Conservation (phyloP, 2,797 vertebrate species). For the Mormyrops boulengeri region DNA sequence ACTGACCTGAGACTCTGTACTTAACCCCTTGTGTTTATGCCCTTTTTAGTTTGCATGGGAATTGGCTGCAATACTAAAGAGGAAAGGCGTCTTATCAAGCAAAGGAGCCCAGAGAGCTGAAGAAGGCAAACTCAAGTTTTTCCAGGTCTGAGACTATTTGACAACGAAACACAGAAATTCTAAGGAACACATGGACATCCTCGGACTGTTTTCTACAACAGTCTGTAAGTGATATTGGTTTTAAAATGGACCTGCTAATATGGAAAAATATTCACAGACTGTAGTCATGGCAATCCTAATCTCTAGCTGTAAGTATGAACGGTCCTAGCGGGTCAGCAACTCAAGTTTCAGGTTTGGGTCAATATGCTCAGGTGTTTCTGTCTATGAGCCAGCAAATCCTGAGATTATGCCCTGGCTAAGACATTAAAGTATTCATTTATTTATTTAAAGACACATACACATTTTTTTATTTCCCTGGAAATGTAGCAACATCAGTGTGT, state of each 20-base stretch:
- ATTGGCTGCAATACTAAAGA: background rate
- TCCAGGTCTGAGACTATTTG: background rate
- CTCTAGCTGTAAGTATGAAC: background rate
- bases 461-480: background rate
- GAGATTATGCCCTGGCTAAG: conserved; percentile 15
- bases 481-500: background rate
- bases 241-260: background rate
- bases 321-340: background rate
- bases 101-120: background rate
- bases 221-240: background rate
- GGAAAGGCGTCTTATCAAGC: background rate
- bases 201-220: background rate
- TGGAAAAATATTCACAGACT: background rate
- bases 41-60: background rate
- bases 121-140: background rate
- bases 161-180: background rate
- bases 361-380: background rate
- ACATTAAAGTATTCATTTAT: background rate
- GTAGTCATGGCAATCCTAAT: background rate
- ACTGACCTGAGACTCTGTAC: background rate
- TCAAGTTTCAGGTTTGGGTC: background rate
- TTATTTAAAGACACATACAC: background rate
- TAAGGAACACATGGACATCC: background rate
- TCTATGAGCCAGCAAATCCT: background rate
- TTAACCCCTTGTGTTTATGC: background rate